These are phyloP conservation scores for Urophycis tenuis DNA, from an alignment of 2,797 vertebrate genomes.

Conservation along the genomic window DNA sequence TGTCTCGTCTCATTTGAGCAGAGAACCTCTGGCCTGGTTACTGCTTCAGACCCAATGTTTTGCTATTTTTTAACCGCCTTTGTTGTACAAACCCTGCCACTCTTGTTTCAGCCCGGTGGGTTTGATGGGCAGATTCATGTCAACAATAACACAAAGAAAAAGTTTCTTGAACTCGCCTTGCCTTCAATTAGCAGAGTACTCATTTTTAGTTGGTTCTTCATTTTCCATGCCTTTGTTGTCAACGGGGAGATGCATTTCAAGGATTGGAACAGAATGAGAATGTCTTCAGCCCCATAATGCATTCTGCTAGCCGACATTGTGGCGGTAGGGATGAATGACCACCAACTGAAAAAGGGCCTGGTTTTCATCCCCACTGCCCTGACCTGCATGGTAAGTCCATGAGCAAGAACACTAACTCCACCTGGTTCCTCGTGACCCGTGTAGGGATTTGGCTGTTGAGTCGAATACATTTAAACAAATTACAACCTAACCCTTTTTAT, in stretches of 20 bases:
- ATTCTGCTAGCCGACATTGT: neutral
- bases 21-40: neutral
- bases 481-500: no score
- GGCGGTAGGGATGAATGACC: neutral
- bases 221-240: neutral
- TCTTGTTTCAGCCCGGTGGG: neutral
- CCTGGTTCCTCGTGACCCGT: neutral
- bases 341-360: neutral
- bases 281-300: neutral
- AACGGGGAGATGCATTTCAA: no score
- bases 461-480: neutral
- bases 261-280: no score
- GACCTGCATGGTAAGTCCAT: neutral
- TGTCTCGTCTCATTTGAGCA: neutral
- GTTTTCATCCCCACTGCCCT: neutral
- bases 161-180: no score
- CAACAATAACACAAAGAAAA: neutral
- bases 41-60: neutral
- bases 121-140: neutral
- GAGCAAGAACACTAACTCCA: neutral
- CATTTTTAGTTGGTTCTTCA: neutral
- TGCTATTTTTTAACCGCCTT: neutral
- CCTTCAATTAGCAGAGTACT: neutral
- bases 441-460: neutral
- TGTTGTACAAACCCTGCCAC: neutral